phyloP scores from a whole-genome alignment of 2,113 vertebrate genomes.

The Nothocercus nigrocapillus region DNA sequence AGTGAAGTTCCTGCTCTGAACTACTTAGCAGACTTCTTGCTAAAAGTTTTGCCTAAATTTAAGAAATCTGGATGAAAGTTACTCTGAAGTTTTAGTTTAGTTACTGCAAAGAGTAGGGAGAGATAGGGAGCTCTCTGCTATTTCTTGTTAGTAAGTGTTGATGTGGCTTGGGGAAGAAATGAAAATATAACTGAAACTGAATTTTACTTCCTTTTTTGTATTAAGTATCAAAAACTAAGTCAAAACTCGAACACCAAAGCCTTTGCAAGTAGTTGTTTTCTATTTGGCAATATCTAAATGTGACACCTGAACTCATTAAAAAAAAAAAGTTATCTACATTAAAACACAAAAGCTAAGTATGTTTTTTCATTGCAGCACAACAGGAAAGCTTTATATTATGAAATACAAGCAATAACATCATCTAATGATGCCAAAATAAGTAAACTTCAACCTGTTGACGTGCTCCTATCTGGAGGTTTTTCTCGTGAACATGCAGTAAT shows the following conservation, averaged over 20 bases:
- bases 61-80: background rate
- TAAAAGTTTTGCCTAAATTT: background rate
- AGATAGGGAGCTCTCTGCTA: background rate
- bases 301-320: background rate
- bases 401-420: background rate
- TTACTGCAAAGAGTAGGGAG: background rate
- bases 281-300: background rate
- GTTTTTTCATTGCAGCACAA: background rate
- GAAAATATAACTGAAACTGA: background rate
- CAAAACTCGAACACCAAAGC: background rate
- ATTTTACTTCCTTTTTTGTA: background rate
- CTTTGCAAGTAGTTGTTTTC: background rate
- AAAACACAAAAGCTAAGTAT: background rate
- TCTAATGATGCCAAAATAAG: background rate
- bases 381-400: background rate
- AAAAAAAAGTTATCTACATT: background rate
- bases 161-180: background rate
- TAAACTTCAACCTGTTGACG: slow-evolving; percentile 28
- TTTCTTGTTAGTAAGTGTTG: background rate
- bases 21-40: background rate
- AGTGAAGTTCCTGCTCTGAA: background rate
- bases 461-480: background rate
- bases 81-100: background rate
- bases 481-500: slow-evolving; percentile 43
- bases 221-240: background rate